phyloP scores from a whole-genome alignment of 2,888 invertebrate genomes.

The Holacanthella duospinosa region DNA sequence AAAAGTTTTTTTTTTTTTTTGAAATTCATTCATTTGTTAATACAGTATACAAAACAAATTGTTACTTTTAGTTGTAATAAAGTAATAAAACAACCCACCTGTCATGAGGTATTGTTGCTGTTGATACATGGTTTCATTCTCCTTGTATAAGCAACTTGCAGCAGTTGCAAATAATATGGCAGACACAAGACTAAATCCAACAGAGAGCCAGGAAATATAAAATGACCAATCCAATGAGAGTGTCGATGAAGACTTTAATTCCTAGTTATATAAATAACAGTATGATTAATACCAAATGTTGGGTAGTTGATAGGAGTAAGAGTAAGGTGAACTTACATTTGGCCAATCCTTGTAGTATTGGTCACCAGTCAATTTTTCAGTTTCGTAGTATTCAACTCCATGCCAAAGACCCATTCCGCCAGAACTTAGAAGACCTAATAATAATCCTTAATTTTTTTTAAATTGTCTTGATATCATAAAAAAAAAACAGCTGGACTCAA shows the following conservation, averaged over 20 bases:
- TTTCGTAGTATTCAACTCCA: conserved; percentile 89
- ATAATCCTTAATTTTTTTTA: neutral
- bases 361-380: conserved; percentile 83
- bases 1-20: neutral
- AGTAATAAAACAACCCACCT: too few relatives aligned
- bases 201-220: conserved; percentile 71
- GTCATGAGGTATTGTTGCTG: conserved; percentile 74
- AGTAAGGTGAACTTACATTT: conserved; percentile 23
- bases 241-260: conserved; percentile 7
- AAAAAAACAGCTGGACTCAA: conserved; percentile 5
- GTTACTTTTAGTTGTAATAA: neutral
- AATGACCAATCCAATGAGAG: conserved; percentile 69
- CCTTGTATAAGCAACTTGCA: conserved; percentile 64
- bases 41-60: too few relatives aligned
- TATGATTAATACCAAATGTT: too few relatives aligned
- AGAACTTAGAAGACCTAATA: conserved; percentile 70
- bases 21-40: neutral
- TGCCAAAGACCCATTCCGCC: conserved; percentile 95
- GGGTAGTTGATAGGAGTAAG: too few relatives aligned
- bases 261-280: conserved; percentile 5
- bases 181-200: conserved; percentile 61
- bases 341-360: conserved; percentile 84
- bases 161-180: conserved; percentile 69
- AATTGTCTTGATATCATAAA: neutral
- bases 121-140: conserved; percentile 41